Conservation (phyloP, 2,888 invertebrate species). For the Melolontha melolontha region DNA sequence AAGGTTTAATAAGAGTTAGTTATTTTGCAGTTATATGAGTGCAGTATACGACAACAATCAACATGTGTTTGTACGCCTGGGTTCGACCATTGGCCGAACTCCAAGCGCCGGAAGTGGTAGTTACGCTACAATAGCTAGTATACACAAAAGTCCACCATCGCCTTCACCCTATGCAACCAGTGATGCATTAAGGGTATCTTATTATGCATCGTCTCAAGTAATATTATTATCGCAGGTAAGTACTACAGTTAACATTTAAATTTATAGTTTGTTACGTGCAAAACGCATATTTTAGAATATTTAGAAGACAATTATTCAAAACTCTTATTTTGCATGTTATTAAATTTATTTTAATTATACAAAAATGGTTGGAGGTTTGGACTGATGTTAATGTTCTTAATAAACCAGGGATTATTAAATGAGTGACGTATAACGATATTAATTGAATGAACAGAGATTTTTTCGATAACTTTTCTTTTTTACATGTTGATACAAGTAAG, state of each 20-base stretch:
- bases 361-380: too few species aligned
- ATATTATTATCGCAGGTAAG: constrained; percentile 78
- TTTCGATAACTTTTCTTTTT: too few species aligned
- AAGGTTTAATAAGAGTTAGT: constrained; percentile 27
- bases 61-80: constrained; percentile 81
- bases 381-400: too few species aligned
- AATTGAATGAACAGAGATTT: too few species aligned
- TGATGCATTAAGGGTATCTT: constrained; percentile 72
- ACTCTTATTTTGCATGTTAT: too few species aligned
- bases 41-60: constrained; percentile 81
- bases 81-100: constrained; percentile 75
- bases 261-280: too few species aligned
- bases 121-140: constrained; percentile 86
- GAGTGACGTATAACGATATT: too few species aligned
- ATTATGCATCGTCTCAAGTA: constrained; percentile 84
- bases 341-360: too few species aligned
- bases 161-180: constrained; percentile 81
- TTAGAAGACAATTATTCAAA: too few species aligned
- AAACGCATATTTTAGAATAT: too few species aligned
- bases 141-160: constrained; percentile 79
- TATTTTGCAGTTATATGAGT: constrained; percentile 75
- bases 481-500: too few species aligned
- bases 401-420: too few species aligned
- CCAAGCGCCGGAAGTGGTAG: constrained; percentile 83
- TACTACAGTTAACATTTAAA: not conserved